Conservation (phyloP, 2,797 vertebrate genomes). For the Pygocentrus nattereri region DNA sequence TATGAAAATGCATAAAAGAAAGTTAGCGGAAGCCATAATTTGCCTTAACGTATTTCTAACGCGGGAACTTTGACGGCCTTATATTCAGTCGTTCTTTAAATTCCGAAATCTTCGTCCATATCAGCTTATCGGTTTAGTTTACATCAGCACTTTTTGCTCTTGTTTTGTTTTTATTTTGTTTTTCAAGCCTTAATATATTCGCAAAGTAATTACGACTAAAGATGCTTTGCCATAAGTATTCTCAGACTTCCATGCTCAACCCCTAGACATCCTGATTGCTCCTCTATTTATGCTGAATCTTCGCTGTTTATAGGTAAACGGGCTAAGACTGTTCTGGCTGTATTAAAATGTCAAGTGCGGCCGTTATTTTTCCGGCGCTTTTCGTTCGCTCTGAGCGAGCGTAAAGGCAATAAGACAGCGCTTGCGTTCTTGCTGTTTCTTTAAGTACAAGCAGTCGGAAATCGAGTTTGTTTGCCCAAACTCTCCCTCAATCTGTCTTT, state of each 20-base stretch:
- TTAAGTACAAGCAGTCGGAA: constrained; percentile 39
- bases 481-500: constrained; percentile 31
- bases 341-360: constrained; percentile 36
- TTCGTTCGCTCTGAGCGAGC: not conserved
- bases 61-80: no score
- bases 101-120: no score
- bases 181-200: no score
- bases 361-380: not conserved
- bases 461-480: constrained; percentile 52
- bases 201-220: no score
- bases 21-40: no score
- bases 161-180: no score
- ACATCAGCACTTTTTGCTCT: no score
- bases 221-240: no score
- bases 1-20: no score
- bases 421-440: not conserved
- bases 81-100: no score
- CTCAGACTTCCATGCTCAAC: not conserved
- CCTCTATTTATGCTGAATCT: not conserved
- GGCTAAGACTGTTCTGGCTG: not conserved
- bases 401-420: not conserved
- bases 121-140: no score
- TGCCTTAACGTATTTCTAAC: no score
- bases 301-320: constrained; percentile 35
- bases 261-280: not conserved